Conservation (phyloP, 2,113 vertebrate species). For the Dicrurus megarhynchus region DNA sequence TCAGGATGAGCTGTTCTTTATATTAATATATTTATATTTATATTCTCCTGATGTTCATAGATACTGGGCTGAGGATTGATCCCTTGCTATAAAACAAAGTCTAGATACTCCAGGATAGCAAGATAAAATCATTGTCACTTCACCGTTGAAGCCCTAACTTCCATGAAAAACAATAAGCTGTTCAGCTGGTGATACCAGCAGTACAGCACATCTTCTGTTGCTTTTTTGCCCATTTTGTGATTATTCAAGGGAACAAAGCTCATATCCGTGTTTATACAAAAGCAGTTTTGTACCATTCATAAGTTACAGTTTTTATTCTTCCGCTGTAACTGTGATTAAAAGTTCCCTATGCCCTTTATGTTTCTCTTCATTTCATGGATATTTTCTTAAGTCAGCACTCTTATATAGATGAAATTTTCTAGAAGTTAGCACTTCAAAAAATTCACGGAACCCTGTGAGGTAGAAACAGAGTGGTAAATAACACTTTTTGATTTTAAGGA, state of each 20-base stretch:
- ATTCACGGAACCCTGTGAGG: background rate
- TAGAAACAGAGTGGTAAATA: background rate
- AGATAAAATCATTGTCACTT: slow-evolving; percentile 2
- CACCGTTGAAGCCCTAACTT: background rate
- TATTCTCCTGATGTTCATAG: background rate
- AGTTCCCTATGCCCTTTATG: background rate
- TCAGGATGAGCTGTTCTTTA: background rate
- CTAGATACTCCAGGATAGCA: background rate
- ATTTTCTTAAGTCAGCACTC: background rate
- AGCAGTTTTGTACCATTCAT: background rate
- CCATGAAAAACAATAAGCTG: background rate
- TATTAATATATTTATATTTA: too few relatives aligned
- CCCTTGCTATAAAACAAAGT: background rate
- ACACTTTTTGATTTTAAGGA: background rate
- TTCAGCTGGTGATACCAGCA: slow-evolving; percentile 10
- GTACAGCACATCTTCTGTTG: background rate
- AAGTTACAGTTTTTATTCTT: background rate
- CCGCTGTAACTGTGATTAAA: background rate
- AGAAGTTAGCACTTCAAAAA: background rate
- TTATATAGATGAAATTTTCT: background rate
- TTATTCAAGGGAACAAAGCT: background rate
- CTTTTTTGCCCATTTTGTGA: background rate
- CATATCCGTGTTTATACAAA: background rate
- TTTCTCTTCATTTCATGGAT: background rate
- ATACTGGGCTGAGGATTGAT: background rate